Evolutionary conservation across 2,797 vertebrate genomes (phyloP).

Genomic region (Coregonus sp.): DNA sequence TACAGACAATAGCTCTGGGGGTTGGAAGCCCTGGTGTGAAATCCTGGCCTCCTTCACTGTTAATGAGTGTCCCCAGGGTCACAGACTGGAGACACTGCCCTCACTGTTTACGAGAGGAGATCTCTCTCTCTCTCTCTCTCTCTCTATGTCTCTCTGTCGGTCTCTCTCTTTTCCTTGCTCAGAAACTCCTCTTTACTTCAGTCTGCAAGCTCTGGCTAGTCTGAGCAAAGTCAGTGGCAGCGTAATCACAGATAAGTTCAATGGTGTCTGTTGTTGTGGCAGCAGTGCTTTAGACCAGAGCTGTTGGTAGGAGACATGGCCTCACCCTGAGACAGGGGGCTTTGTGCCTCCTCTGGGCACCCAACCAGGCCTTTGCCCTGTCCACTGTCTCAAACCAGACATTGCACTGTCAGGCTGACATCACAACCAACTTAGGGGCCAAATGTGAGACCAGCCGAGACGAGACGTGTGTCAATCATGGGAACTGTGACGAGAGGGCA

Average conservation of each 20-base stretch:
- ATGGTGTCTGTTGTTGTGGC: conserved; percentile 14
- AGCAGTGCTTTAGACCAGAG: not conserved
- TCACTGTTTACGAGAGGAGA: conserved; percentile 13
- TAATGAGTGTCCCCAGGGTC: conserved; percentile 75
- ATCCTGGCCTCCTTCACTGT: conserved; percentile 64
- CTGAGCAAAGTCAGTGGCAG: conserved; percentile 25
- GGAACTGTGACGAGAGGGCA: conserved; percentile 55
- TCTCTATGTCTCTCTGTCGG: not conserved
- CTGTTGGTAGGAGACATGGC: not conserved
- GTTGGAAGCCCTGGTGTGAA: conserved; percentile 54
- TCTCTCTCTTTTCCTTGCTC: conserved; percentile 29
- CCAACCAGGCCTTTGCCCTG: conserved; percentile 9
- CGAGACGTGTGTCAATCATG: conserved; percentile 60
- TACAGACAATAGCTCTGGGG: conserved; percentile 68
- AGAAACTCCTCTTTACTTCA: not conserved
- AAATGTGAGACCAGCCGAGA: conserved; percentile 33
- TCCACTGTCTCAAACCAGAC: conserved; percentile 45
- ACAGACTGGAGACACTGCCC: conserved; percentile 62
- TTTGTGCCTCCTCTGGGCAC: conserved; percentile 20
- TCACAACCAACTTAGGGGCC: conserved; percentile 42
- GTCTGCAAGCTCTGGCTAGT: not conserved
- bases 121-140: not conserved
- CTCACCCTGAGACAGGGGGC: conserved; percentile 30
- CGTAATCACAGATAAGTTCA: conserved; percentile 12
- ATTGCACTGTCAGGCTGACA: conserved; percentile 46